Evolutionary conservation across 2,888 invertebrate genomes (phyloP).

Genomic region (Metacarcinus magister): DNA sequence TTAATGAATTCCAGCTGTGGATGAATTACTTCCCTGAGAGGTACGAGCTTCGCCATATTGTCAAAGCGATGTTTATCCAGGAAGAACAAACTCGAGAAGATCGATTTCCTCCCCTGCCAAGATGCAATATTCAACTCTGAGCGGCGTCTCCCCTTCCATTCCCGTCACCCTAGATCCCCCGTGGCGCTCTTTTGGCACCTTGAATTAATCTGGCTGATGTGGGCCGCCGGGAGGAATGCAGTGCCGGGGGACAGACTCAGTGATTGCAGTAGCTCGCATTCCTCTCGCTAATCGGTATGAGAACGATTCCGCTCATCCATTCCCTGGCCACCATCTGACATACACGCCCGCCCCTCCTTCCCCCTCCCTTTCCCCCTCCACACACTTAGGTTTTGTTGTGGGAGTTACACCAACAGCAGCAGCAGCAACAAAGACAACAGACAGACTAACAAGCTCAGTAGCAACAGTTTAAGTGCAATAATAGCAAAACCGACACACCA

Average conservation of each 20-base stretch:
- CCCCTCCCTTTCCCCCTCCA: background rate
- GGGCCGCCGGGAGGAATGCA: background rate
- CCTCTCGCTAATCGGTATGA: slow-evolving; percentile 42
- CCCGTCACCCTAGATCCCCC: background rate
- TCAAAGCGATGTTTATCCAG: background rate
- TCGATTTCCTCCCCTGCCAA: background rate
- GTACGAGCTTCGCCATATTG: background rate
- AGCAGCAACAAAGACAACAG: background rate
- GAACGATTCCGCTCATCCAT: background rate
- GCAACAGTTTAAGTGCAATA: background rate
- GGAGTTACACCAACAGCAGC: background rate
- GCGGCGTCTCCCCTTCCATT: background rate
- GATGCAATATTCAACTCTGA: background rate
- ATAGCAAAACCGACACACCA: background rate
- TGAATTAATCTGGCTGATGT: background rate
- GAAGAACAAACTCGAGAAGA: background rate
- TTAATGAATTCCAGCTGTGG: slow-evolving; percentile 29
- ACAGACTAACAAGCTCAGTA: background rate
- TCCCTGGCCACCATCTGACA: slow-evolving; percentile 32
- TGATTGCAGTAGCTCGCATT: background rate
- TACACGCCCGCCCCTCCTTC: background rate
- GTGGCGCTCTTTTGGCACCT: background rate
- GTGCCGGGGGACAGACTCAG: slow-evolving; percentile 31
- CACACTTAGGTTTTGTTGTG: background rate
- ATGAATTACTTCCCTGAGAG: background rate